A percentile compares a stretch with the other conserved stretches of the same genome.
These are phyloP conservation scores for Odontothrips loti DNA, from an alignment of 2,888 invertebrate genomes.

Conservation along the genomic window DNA sequence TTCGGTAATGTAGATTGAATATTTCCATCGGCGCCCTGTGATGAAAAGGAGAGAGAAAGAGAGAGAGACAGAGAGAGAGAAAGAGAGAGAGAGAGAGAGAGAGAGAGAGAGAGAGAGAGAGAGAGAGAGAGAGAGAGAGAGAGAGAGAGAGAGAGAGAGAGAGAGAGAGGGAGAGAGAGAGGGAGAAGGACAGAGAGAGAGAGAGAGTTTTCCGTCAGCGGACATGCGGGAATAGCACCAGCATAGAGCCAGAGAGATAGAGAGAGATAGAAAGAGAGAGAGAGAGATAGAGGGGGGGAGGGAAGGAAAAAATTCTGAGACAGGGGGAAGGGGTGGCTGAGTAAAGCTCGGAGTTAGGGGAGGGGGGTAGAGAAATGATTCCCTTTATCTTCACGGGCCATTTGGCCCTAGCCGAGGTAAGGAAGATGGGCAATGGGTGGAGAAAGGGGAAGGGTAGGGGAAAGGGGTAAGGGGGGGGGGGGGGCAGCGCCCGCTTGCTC, in stretches of 20 bases:
- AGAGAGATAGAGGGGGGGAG: not conserved
- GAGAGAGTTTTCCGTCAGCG: not conserved
- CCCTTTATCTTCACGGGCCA: constrained; percentile 22
- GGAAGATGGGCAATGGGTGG: not conserved
- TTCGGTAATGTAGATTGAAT: too few relatives aligned
- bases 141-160: too few relatives aligned
- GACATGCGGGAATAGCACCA: too few relatives aligned
- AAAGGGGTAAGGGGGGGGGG: not conserved
- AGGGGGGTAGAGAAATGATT: not conserved
- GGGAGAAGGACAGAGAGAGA: not conserved
- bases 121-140: too few relatives aligned
- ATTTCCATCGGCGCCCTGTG: too few relatives aligned
- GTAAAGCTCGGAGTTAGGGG: too few relatives aligned
- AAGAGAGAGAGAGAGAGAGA: too few relatives aligned
- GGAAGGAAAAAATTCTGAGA: too few relatives aligned
- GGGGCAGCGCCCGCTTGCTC: not conserved
- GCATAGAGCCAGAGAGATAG: not conserved
- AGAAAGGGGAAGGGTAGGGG: not conserved
- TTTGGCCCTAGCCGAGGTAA: not conserved
- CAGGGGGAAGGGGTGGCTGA: too few relatives aligned
- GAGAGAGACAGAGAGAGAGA: too few relatives aligned
- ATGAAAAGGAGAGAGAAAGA: too few relatives aligned
- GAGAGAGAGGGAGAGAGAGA: not conserved
- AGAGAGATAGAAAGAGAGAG: not conserved
- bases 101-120: too few relatives aligned